Percentiles rank a stretch among this genome's conserved stretches.
phyloP scores from a whole-genome alignment of 1,140 invertebrate species.

The Whitmania pigra region DNA sequence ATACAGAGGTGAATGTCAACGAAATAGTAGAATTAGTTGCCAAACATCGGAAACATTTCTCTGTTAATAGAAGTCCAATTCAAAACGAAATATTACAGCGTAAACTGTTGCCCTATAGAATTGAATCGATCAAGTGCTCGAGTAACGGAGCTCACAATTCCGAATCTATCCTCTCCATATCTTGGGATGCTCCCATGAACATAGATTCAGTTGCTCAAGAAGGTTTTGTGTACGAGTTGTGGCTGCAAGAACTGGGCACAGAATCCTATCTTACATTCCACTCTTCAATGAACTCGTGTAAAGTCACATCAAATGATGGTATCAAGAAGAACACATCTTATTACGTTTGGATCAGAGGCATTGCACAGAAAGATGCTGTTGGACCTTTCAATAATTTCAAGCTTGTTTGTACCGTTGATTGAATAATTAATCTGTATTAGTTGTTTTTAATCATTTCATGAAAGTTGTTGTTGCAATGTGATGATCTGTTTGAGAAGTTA shows the following conservation, averaged over 20 bases:
- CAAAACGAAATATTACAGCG: background rate
- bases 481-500: too few relatives aligned
- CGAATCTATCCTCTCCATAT: slow-evolving; percentile 16
- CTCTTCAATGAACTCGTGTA: slow-evolving; percentile 3
- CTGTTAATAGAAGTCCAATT: background rate
- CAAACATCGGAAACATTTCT: background rate
- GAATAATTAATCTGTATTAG: too few relatives aligned
- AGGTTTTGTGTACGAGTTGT: slow-evolving; percentile 29
- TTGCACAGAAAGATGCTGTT: slow-evolving; percentile 5
- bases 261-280: slow-evolving; percentile 18
- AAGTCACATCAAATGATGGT: background rate
- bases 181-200: slow-evolving; percentile 30
- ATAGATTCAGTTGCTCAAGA: slow-evolving; percentile 24
- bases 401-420: background rate
- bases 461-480: too few relatives aligned
- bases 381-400: slow-evolving; percentile 24
- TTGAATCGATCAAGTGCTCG: too few relatives aligned
- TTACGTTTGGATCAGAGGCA: slow-evolving; percentile 22
- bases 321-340: background rate
- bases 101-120: too few relatives aligned
- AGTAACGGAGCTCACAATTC: background rate
- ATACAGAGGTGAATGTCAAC: slow-evolving; percentile 43
- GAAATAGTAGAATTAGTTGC: slow-evolving; percentile 28
- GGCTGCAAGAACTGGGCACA: slow-evolving; percentile 25
- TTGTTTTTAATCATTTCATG: too few relatives aligned